Evolutionary conservation across 2,888 invertebrate species (phyloP).

Genomic region (Drosophila pseudotakahashii): DNA sequence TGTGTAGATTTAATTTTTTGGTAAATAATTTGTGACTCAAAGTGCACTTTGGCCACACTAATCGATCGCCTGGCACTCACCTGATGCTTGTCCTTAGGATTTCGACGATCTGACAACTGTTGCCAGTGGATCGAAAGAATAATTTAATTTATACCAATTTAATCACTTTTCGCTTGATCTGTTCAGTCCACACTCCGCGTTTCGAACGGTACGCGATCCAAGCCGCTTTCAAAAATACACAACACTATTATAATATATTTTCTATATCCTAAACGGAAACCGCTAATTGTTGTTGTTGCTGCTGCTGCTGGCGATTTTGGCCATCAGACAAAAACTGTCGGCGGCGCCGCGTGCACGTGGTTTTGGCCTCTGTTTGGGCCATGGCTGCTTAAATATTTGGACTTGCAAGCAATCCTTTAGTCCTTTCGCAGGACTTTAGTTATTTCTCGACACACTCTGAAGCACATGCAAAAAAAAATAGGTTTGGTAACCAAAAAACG

Average conservation of each 20-base stretch:
- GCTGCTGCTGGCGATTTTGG: slow-evolving; percentile 19
- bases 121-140: slow-evolving; percentile 2
- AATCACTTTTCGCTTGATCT: not conserved
- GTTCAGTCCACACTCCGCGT: slow-evolving; percentile 6
- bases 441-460: slow-evolving; percentile 15
- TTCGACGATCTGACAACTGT: slow-evolving; percentile 21
- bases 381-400: slow-evolving; percentile 3
- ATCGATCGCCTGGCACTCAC: slow-evolving; percentile 3
- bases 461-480: slow-evolving; percentile 31
- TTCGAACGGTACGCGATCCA: slow-evolving; percentile 26
- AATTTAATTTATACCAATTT: no score
- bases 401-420: not conserved
- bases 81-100: slow-evolving; percentile 15
- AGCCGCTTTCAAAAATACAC: slow-evolving; percentile 6
- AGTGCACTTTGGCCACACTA: not conserved
- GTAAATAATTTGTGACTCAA: no score
- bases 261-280: not conserved
- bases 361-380: slow-evolving; percentile 40
- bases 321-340: slow-evolving; percentile 39
- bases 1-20: no score
- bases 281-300: slow-evolving; percentile 17
- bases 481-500: no score
- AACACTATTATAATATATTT: not conserved
- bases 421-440: not conserved
- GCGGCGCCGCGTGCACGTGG: slow-evolving; percentile 76